Conservation (phyloP, 2,113 vertebrate genomes). For the Ploceus nigricollis region DNA sequence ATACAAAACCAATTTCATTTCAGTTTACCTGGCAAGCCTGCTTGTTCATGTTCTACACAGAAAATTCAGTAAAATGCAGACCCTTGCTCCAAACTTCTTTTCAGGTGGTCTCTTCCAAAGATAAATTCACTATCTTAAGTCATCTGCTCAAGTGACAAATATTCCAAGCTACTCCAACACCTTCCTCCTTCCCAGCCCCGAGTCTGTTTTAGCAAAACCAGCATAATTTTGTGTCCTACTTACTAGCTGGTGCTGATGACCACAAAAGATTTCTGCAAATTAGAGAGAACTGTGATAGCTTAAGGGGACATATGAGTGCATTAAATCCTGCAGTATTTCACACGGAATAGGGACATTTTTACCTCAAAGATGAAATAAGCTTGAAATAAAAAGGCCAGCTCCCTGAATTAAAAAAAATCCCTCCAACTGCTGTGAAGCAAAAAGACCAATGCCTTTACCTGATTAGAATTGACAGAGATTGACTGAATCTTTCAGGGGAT, state of each 20-base stretch:
- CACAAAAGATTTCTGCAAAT: neutral
- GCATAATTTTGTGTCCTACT: neutral
- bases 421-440: conserved; percentile 23
- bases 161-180: neutral
- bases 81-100: neutral
- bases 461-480: conserved; percentile 56
- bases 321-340: neutral
- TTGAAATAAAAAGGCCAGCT: neutral
- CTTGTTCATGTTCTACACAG: neutral
- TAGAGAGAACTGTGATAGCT: neutral
- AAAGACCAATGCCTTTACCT: conserved; percentile 40
- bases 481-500: conserved; percentile 57
- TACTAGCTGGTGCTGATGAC: neutral
- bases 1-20: neutral
- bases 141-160: neutral
- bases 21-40: neutral
- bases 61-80: neutral
- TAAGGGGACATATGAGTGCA: neutral
- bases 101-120: neutral
- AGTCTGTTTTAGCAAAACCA: neutral
- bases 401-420: neutral
- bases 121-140: neutral
- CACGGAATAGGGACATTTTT: neutral
- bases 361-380: neutral
- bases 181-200: neutral